Percentiles rank a stretch among this genome's conserved stretches.
These are phyloP conservation scores for Girardia tigrina DNA, from an alignment of 2,888 invertebrate species.

Conservation along the genomic window DNA sequence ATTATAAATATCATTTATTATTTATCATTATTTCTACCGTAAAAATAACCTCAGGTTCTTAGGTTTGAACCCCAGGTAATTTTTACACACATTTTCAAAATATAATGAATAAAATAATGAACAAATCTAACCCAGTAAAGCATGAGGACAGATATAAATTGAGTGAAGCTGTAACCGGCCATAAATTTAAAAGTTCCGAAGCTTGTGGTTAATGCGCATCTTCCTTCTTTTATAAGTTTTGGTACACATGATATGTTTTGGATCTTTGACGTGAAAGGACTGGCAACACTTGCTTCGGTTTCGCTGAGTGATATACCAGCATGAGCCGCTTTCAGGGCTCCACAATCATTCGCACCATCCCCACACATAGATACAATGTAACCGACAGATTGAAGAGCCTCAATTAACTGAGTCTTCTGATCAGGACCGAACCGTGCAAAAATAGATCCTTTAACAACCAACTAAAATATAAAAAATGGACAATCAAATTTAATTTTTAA, in stretches of 20 bases:
- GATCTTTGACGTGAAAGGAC: slow-evolving; percentile 75
- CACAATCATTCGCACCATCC: slow-evolving; percentile 92
- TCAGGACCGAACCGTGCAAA: slow-evolving; percentile 89
- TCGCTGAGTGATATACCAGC: slow-evolving; percentile 80
- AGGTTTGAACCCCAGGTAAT: no score
- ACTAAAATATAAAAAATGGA: no score
- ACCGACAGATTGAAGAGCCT: slow-evolving; percentile 60
- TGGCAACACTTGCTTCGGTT: slow-evolving; percentile 79
- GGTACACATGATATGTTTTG: slow-evolving; percentile 74
- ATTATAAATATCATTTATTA: no score
- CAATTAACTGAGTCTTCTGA: slow-evolving; percentile 78
- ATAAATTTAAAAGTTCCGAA: slow-evolving; percentile 81
- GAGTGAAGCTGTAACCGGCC: slow-evolving; percentile 74
- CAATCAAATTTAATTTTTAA: no score
- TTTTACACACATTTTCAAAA: no score
- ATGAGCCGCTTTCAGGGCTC: slow-evolving; percentile 78
- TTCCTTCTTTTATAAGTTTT: slow-evolving; percentile 58
- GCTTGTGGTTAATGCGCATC: slow-evolving; percentile 72
- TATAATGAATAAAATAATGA: no score
- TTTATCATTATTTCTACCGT: no score
- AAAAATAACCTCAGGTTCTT: no score
- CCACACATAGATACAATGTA: slow-evolving; percentile 74
- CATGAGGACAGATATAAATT: slow-evolving; percentile 57
- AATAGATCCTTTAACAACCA: slow-evolving; percentile 60
- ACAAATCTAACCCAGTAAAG: slow-evolving; percentile 54